phyloP scores from a whole-genome alignment of 53 echinoderm and acorn worm species.

The Henricia sp. region DNA sequence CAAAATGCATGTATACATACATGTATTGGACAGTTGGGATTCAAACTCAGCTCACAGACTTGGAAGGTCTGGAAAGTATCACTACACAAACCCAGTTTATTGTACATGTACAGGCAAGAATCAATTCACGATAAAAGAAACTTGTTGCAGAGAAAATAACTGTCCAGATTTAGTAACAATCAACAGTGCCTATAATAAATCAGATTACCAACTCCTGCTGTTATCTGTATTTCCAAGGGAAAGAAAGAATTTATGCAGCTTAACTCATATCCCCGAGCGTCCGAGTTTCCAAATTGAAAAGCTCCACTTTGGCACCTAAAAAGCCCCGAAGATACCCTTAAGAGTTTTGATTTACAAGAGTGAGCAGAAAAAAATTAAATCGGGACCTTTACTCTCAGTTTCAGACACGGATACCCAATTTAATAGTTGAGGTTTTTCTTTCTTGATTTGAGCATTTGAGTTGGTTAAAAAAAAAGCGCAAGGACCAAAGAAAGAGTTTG shows the following conservation, averaged over 20 bases:
- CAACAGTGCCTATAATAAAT: constrained; percentile 19
- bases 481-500: not conserved
- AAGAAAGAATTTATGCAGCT: not conserved
- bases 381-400: constrained; percentile 12
- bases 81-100: no score
- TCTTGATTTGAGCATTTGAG: not conserved
- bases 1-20: not conserved
- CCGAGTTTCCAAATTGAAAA: not conserved
- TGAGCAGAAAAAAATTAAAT: not conserved
- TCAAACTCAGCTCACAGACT: no score
- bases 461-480: not conserved
- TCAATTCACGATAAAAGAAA: not conserved
- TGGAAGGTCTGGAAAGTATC: no score
- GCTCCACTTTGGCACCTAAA: not conserved
- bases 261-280: not conserved
- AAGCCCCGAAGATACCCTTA: not conserved
- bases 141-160: no score
- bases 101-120: not conserved
- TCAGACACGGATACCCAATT: not conserved
- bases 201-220: constrained; percentile 10
- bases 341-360: not conserved
- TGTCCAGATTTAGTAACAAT: no score
- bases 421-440: not conserved
- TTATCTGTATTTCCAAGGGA: not conserved
- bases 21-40: no score